Percentiles rank a stretch among this genome's conserved stretches.
phyloP scores from a whole-genome alignment of 1,140 invertebrate genomes.

The Nasonia vitripennis region DNA sequence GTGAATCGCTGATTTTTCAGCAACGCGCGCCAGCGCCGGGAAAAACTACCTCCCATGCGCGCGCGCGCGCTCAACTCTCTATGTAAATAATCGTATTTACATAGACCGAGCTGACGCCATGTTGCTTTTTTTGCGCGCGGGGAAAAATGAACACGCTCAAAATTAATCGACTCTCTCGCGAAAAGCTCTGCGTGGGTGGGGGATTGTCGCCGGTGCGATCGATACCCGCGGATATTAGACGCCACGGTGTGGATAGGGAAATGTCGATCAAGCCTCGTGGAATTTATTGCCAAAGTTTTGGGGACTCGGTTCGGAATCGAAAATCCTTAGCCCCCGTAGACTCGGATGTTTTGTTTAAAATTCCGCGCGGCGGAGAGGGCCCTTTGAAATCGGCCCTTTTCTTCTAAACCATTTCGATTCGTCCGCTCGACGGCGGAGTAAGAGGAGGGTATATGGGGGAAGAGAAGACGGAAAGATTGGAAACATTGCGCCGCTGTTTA shows the following conservation, averaged over 20 bases:
- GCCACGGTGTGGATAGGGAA: background rate
- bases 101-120: background rate
- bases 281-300: slow-evolving; percentile 1
- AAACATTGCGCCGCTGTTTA: slow-evolving; percentile 14
- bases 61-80: background rate
- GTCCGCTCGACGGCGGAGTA: background rate
- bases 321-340: background rate
- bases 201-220: background rate
- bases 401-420: slow-evolving; percentile 19
- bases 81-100: slow-evolving; percentile 37
- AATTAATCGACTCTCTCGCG: slow-evolving; percentile 4
- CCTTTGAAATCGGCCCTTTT: background rate
- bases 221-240: background rate
- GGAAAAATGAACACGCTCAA: background rate
- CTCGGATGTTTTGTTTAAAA: background rate
- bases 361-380: background rate
- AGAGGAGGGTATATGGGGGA: no score
- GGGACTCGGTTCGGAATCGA: background rate
- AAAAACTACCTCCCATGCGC: background rate
- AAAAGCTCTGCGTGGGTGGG: background rate
- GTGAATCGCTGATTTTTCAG: slow-evolving; percentile 30
- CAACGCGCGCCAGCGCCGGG: background rate
- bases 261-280: background rate
- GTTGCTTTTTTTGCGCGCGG: background rate
- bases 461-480: background rate